Conservation (phyloP, 2,888 invertebrate species). For the Hemistola chrysoprasaria region DNA sequence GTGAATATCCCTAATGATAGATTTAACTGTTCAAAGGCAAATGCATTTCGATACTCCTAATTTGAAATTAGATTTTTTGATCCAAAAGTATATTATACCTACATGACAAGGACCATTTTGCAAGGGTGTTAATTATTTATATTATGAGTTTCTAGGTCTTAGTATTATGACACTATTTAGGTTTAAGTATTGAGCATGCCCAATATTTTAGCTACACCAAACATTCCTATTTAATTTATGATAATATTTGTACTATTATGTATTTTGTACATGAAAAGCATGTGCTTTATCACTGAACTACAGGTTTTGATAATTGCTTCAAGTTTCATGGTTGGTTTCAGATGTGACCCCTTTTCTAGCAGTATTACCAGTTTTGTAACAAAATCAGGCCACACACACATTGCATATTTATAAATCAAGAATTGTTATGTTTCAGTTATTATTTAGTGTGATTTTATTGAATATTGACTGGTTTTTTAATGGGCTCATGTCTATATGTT, state of each 20-base stretch:
- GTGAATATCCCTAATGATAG: too few species aligned
- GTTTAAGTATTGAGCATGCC: not conserved
- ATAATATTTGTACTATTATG: too few species aligned
- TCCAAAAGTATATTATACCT: too few species aligned
- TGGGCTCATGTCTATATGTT: too few species aligned
- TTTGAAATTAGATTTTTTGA: too few species aligned
- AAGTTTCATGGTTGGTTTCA: conserved; percentile 3
- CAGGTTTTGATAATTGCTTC: not conserved
- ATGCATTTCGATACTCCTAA: too few species aligned
- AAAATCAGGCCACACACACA: conserved; percentile 1
- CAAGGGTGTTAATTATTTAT: too few species aligned
- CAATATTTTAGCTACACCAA: conserved; percentile 6
- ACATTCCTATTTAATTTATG: conserved; percentile 25
- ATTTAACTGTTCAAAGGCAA: too few species aligned
- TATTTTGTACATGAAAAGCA: not conserved
- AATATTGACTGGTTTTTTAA: not conserved
- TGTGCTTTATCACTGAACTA: too few species aligned
- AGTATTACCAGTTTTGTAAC: conserved; percentile 4
- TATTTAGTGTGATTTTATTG: conserved; percentile 6
- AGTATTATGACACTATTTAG: too few species aligned
- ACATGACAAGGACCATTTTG: too few species aligned
- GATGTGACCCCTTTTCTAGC: not conserved
- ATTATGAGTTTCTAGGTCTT: too few species aligned
- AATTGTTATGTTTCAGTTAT: conserved; percentile 9
- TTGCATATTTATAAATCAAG: conserved; percentile 5